phyloP scores from a whole-genome alignment of 1,140 invertebrate species.

The Zophobas morio region DNA sequence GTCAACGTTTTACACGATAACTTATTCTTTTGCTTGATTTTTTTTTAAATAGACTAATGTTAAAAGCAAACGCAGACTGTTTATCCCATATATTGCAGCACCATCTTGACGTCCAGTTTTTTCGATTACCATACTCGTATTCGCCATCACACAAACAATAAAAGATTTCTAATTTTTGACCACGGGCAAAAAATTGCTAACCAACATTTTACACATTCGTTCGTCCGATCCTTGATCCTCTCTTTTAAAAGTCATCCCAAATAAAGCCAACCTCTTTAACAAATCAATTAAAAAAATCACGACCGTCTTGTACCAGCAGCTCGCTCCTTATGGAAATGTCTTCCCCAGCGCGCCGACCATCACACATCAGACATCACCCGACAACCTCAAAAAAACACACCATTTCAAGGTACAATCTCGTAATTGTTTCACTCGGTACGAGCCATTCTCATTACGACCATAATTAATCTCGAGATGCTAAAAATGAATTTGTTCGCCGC shows the following conservation, averaged over 20 bases:
- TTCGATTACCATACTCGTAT: too few species aligned
- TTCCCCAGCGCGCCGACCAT: slow-evolving; percentile 17
- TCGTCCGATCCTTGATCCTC: not conserved
- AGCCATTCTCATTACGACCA: slow-evolving; percentile 43
- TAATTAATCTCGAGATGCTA: slow-evolving; percentile 49
- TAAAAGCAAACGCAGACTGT: too few species aligned
- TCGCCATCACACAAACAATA: too few species aligned
- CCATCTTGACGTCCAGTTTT: too few species aligned
- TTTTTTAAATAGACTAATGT: too few species aligned
- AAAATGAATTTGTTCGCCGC: slow-evolving; percentile 45
- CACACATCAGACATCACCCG: slow-evolving; percentile 3
- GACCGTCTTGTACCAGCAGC: slow-evolving; percentile 3
- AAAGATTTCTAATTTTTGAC: too few species aligned
- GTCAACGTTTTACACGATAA: too few species aligned
- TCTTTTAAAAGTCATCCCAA: not conserved
- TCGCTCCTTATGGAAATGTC: slow-evolving; percentile 24
- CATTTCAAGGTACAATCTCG: slow-evolving; percentile 37
- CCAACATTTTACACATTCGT: too few species aligned
- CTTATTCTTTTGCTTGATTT: too few species aligned
- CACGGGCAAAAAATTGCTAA: too few species aligned
- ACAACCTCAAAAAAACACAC: slow-evolving; percentile 19
- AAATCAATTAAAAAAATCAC: slow-evolving; percentile 29
- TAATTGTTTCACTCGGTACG: slow-evolving; percentile 36
- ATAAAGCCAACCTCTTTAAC: not conserved
- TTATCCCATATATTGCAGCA: too few species aligned